phyloP scores from a whole-genome alignment of 1,140 invertebrate species.

The Dendrolimus punctatus region DNA sequence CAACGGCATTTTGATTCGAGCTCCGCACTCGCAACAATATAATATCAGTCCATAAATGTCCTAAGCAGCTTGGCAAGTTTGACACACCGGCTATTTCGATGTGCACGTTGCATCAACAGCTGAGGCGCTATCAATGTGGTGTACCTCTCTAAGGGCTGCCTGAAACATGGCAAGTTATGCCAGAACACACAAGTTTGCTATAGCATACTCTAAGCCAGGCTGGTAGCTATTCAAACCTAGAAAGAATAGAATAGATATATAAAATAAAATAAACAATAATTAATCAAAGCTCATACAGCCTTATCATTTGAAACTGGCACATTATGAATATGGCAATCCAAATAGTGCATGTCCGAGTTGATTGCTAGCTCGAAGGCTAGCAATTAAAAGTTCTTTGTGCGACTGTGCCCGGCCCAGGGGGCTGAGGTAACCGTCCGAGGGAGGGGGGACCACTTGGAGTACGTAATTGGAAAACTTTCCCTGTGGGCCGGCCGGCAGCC shows the following conservation, averaged over 20 bases:
- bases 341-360: slow-evolving; percentile 47
- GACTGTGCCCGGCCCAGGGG: slow-evolving; percentile 19
- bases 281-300: background rate
- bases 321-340: slow-evolving; percentile 41
- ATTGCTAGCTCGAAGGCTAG: slow-evolving; percentile 51
- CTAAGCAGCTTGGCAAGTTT: too few species aligned
- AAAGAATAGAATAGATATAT: background rate
- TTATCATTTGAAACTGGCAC: slow-evolving; percentile 9
- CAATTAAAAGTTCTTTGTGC: slow-evolving; percentile 67
- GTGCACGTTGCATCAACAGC: too few species aligned
- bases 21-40: too few species aligned
- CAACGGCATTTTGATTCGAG: too few species aligned
- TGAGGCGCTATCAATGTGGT: too few species aligned
- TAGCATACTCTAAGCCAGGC: too few species aligned
- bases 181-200: too few species aligned
- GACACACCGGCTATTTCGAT: too few species aligned
- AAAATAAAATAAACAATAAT: background rate
- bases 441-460: slow-evolving; percentile 44
- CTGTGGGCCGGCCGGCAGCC: slow-evolving; percentile 27
- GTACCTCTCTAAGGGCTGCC: too few species aligned
- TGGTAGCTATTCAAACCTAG: too few species aligned
- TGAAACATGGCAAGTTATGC: too few species aligned
- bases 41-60: too few species aligned
- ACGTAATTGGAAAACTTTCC: slow-evolving; percentile 63
- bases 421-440: slow-evolving; percentile 14